These are phyloP conservation scores for Phyllostomus discolor DNA, from an alignment of 2,113 vertebrate genomes.

Conservation along the genomic window DNA sequence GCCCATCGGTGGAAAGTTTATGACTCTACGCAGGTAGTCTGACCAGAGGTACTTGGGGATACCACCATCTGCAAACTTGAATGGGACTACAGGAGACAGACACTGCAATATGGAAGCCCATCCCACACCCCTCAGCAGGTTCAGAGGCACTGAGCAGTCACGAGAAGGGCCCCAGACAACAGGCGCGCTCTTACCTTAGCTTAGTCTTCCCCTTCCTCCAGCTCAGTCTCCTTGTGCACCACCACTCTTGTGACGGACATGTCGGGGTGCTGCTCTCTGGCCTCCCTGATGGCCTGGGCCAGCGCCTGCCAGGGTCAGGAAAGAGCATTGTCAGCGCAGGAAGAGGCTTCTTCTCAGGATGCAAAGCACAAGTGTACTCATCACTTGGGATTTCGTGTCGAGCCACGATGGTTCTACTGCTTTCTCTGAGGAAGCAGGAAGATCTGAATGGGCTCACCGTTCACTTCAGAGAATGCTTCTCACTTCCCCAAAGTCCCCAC, in stretches of 20 bases:
- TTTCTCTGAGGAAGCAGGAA: neutral
- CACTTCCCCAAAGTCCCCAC: neutral
- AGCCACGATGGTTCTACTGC: neutral
- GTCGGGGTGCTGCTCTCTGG: constrained; percentile 99
- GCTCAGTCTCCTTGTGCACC: constrained; percentile 98
- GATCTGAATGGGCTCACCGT: neutral
- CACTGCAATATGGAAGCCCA: accelerated
- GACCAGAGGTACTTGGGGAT: neutral
- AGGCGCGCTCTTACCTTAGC: constrained; percentile 69
- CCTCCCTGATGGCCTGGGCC: constrained; percentile 99
- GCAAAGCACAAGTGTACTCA: accelerated
- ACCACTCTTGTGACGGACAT: constrained; percentile 99
- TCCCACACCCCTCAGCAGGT: neutral
- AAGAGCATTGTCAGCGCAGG: neutral
- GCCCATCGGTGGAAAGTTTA: neutral
- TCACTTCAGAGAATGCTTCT: neutral
- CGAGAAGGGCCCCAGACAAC: accelerated
- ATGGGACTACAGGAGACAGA: neutral
- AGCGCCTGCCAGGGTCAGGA: constrained; percentile 84
- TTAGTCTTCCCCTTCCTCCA: constrained; percentile 91
- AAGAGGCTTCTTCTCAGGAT: neutral
- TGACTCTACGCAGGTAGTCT: neutral
- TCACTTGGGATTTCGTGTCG: neutral
- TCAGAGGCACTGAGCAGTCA: neutral
- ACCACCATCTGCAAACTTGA: neutral